Percentiles rank a stretch among this genome's conserved stretches.
These are phyloP conservation scores for Meghimatium bilineatum DNA, from an alignment of 2,888 invertebrate genomes.

Conservation along the genomic window DNA sequence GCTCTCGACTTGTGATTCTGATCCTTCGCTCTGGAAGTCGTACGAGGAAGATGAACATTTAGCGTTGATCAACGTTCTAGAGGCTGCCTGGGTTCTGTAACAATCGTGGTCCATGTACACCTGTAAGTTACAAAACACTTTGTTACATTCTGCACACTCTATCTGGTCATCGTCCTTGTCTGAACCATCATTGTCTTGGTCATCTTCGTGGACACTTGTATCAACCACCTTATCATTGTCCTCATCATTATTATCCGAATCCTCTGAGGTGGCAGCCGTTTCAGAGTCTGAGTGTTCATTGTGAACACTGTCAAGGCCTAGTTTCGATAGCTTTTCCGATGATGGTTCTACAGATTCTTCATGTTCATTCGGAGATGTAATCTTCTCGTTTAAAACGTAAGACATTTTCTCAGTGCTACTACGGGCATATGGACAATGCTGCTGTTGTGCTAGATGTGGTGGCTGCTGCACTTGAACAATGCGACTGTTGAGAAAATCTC, in stretches of 20 bases:
- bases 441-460: not conserved
- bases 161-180: conserved; percentile 74
- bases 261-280: not conserved
- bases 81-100: conserved; percentile 82
- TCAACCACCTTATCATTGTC: not conserved
- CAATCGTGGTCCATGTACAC: conserved; percentile 91
- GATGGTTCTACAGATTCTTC: no score
- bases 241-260: not conserved
- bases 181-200: not conserved
- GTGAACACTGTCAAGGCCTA: not conserved
- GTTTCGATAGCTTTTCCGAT: not conserved
- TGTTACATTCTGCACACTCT: conserved; percentile 96
- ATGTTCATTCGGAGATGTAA: not conserved
- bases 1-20: conserved; percentile 72
- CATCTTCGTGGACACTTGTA: not conserved
- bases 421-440: not conserved
- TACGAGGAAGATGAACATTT: conserved; percentile 78
- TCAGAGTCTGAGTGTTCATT: not conserved
- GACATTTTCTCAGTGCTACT: conserved; percentile 8
- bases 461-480: conserved; percentile 21
- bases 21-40: conserved; percentile 26
- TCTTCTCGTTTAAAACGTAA: no score
- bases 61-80: conserved; percentile 87
- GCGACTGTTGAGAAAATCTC: not conserved
- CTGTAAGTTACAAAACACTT: conserved; percentile 94